A percentile compares a stretch with the other conserved stretches of the same genome.
These are phyloP conservation scores for Pristionchus exspectatus DNA, from an alignment of 2,888 invertebrate genomes.

Conservation along the genomic window DNA sequence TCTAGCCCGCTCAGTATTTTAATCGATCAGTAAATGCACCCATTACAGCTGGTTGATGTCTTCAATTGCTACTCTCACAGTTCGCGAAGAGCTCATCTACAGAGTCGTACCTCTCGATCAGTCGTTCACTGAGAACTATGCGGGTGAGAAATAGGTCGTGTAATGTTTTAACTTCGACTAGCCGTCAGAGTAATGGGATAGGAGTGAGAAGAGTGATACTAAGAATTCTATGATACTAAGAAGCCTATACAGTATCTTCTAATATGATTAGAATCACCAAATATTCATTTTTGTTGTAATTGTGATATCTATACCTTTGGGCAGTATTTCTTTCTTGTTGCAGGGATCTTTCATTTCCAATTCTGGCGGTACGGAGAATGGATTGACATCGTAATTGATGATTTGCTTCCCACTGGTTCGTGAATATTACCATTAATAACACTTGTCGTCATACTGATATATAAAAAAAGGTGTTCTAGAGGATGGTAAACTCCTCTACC, in stretches of 20 bases:
- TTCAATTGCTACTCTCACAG: slow-evolving; percentile 94
- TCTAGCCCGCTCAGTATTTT: not conserved
- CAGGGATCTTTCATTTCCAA: slow-evolving; percentile 80
- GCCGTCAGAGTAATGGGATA: no score
- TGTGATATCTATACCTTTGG: not conserved
- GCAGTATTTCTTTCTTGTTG: not conserved
- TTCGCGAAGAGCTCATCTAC: slow-evolving; percentile 91
- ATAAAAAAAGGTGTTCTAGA: no score
- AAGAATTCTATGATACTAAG: no score
- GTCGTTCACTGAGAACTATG: slow-evolving; percentile 88
- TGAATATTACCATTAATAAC: no score
- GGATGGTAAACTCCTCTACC: slow-evolving; percentile 88
- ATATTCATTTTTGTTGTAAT: no score
- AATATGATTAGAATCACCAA: no score
- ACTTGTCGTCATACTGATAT: no score
- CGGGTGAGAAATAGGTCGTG: slow-evolving; percentile 78
- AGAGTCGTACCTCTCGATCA: slow-evolving; percentile 94
- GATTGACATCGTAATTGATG: slow-evolving; percentile 93
- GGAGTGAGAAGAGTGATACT: no score
- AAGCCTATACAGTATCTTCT: no score
- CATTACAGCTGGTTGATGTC: slow-evolving; percentile 80
- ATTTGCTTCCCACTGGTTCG: slow-evolving; percentile 88
- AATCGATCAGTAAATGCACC: not conserved
- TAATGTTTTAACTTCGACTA: no score
- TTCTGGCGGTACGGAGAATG: slow-evolving; percentile 89